Conservation (phyloP, 2,888 invertebrate genomes). For the Spisula subtruncata region DNA sequence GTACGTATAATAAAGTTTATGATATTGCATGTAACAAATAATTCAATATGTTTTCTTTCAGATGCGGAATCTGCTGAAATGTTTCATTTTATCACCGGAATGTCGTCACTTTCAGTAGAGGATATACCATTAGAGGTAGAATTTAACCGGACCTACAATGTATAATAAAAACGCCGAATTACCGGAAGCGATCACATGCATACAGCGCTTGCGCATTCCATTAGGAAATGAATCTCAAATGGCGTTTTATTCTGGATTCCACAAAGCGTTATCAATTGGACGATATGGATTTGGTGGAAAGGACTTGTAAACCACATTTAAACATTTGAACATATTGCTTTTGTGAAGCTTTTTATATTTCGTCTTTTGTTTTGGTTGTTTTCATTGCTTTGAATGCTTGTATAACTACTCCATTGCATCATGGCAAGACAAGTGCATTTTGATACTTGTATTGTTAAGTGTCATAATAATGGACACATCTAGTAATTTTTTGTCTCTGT, state of each 20-base stretch:
- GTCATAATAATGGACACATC: no score
- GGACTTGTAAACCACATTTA: no score
- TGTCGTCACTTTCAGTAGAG: slow-evolving; percentile 68
- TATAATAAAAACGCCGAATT: slow-evolving; percentile 61
- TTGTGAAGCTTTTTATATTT: no score
- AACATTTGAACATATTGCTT: not conserved
- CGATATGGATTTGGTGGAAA: slow-evolving; percentile 63
- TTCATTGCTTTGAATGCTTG: no score
- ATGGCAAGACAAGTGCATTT: no score
- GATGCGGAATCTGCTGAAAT: slow-evolving; percentile 69
- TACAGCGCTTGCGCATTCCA: slow-evolving; percentile 68
- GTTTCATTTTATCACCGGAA: slow-evolving; percentile 74
- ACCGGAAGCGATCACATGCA: slow-evolving; percentile 72
- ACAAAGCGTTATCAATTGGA: slow-evolving; percentile 70
- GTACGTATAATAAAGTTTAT: no score
- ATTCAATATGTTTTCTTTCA: slow-evolving; percentile 45
- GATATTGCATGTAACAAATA: no score
- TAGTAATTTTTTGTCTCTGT: no score
- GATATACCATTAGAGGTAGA: slow-evolving; percentile 71
- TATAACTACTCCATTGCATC: no score
- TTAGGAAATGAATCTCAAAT: slow-evolving; percentile 72
- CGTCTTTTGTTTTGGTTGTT: no score
- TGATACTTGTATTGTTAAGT: no score
- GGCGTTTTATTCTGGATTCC: slow-evolving; percentile 70
- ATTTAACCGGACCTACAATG: slow-evolving; percentile 69